A percentile compares a stretch with the other conserved stretches of the same genome.
Evolutionary conservation across 2,113 vertebrate genomes (phyloP).

Genomic region (Etia nguti): DNA sequence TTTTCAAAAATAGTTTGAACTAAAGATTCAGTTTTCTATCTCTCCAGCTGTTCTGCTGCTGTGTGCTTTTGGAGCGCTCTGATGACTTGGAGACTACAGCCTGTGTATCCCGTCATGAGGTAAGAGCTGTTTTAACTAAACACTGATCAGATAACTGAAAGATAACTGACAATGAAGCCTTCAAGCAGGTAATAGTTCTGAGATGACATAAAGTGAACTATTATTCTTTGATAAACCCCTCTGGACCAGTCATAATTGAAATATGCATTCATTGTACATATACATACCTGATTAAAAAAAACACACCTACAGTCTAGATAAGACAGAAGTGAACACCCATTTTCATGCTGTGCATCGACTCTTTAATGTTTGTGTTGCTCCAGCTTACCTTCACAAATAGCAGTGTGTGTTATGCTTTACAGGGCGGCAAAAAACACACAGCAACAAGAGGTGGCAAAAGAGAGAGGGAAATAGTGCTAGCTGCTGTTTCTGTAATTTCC

Average conservation of each 20-base stretch:
- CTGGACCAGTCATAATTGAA: not conserved
- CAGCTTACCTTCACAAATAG: not conserved
- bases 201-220: not conserved
- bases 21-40: not conserved
- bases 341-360: not conserved
- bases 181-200: not conserved
- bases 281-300: not conserved
- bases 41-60: constrained; percentile 43
- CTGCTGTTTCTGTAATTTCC: not conserved
- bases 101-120: constrained; percentile 15
- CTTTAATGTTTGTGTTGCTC: not conserved
- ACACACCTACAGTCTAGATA: not conserved
- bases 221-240: not conserved
- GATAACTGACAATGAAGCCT: not conserved
- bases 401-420: not conserved
- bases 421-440: not conserved
- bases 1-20: not conserved
- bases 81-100: not conserved
- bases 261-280: not conserved
- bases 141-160: not conserved
- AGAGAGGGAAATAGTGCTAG: not conserved
- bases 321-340: not conserved
- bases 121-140: not conserved
- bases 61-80: not conserved
- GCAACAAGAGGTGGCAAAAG: not conserved